Percentiles rank a stretch among this genome's conserved stretches.
These are phyloP conservation scores for Actinostola sp. DNA, from an alignment of 92 coral and sea anemone genomes.

Conservation along the genomic window DNA sequence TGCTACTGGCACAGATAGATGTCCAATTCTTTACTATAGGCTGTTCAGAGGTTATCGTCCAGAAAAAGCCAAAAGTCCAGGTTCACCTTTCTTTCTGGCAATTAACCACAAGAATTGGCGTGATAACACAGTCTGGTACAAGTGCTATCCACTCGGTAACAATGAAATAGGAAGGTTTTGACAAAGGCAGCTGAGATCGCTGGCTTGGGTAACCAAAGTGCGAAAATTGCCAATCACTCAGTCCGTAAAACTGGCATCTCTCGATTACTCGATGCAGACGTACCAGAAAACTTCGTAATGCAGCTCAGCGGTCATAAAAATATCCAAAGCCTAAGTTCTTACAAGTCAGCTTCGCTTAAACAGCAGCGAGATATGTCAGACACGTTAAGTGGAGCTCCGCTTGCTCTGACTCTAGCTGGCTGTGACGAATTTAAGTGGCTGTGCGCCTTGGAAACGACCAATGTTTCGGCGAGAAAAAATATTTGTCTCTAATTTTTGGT, in stretches of 20 bases:
- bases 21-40: constrained; percentile 51
- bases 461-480: too few relatives aligned
- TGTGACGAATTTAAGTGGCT: too few relatives aligned
- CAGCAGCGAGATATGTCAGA: constrained; percentile 18
- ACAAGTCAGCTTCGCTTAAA: neutral
- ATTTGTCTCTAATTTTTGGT: too few relatives aligned
- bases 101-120: constrained; percentile 16
- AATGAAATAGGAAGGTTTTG: constrained; percentile 52
- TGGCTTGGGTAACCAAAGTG: constrained; percentile 11
- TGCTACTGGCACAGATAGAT: constrained; percentile 47
- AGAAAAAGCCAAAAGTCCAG: constrained; percentile 46
- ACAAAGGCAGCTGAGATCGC: constrained; percentile 29
- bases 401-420: too few relatives aligned
- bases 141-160: constrained; percentile 49
- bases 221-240: constrained; percentile 36
- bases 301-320: constrained; percentile 32
- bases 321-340: neutral
- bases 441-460: too few relatives aligned
- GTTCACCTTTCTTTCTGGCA: constrained; percentile 54
- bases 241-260: constrained; percentile 40
- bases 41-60: constrained; percentile 56
- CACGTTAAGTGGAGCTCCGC: neutral
- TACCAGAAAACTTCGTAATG: too few relatives aligned
- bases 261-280: constrained; percentile 37
- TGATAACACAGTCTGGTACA: constrained; percentile 38